Conservation (phyloP, 2,113 vertebrate species). For the human (Homo sapiens) region GRCh38 chr9:20446501-20447000, state of each 20-base stretch:
- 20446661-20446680: not conserved
- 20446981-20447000: not conserved
- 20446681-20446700: not conserved
- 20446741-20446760: not conserved
- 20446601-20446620: not conserved
- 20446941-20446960: not conserved
- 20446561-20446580: conserved; percentile 46
- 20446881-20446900: not conserved
- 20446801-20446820: conserved; percentile 20
- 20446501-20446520: conserved; percentile 39
- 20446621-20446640: not conserved
- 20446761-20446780: not conserved
- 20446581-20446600: conserved; percentile 6
- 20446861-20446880: not conserved
- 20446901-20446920: not conserved
- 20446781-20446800: conserved; percentile 39
- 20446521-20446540: conserved; percentile 41
- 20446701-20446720: not conserved
- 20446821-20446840: conserved; percentile 16
- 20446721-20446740: not conserved
- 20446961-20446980: not conserved
- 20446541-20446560: conserved; percentile 42
- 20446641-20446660: not conserved
- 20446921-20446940: not conserved
- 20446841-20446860: not conserved